phyloP scores from a whole-genome alignment of 2,888 invertebrate genomes.

The Molorchus minor region DNA sequence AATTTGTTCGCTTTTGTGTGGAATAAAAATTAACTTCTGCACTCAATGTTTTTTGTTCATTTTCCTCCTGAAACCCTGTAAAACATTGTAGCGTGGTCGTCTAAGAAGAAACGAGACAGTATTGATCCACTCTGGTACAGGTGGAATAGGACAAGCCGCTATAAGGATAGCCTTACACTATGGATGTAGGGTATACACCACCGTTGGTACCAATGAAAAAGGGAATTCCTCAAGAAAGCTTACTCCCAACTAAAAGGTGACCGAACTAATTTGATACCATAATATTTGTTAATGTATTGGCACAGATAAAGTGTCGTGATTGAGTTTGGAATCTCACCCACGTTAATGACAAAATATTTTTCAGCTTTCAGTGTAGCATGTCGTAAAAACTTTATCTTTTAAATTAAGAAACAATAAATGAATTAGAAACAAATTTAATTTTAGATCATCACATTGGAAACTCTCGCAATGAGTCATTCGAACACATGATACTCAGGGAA shows the following conservation, averaged over 20 bases:
- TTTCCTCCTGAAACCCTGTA: background rate
- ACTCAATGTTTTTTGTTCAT: too few relatives aligned
- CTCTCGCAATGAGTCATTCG: conserved; percentile 86
- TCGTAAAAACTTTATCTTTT: too few relatives aligned
- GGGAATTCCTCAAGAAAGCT: conserved; percentile 67
- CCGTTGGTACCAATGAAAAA: conserved; percentile 74
- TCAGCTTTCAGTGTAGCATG: too few relatives aligned
- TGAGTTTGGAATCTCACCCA: too few relatives aligned
- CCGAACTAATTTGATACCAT: background rate
- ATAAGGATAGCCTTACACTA: conserved; percentile 72
- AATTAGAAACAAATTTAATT: too few relatives aligned
- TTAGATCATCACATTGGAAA: conserved; percentile 54
- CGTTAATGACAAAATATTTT: too few relatives aligned
- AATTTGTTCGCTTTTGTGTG: too few relatives aligned
- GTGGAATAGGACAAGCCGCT: conserved; percentile 80
- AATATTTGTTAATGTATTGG: background rate
- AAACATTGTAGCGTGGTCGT: conserved; percentile 44
- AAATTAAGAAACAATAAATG: too few relatives aligned
- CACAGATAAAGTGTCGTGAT: too few relatives aligned
- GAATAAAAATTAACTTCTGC: too few relatives aligned
- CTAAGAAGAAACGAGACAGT: conserved; percentile 50
- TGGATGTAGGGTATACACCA: conserved; percentile 73
- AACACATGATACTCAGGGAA: conserved; percentile 79
- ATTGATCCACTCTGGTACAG: conserved; percentile 69
- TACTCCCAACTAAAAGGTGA: conserved; percentile 66